Conservation (phyloP, 2,888 invertebrate species). For the Papilio elwesi region DNA sequence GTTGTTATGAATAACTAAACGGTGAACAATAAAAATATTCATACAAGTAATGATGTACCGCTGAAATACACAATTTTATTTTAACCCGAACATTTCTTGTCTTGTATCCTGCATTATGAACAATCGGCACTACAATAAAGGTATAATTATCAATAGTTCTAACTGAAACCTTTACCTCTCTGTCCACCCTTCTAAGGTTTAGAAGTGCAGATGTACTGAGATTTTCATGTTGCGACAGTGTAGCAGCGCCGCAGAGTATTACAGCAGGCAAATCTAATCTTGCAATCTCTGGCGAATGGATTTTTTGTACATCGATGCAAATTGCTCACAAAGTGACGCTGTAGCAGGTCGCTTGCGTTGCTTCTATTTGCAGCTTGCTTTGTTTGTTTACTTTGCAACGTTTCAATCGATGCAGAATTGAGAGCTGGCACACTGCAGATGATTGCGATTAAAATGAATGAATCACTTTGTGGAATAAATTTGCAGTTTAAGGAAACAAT, state of each 20-base stretch:
- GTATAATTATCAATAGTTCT: too few species aligned
- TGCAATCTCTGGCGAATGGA: slow-evolving; percentile 24
- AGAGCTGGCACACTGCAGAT: background rate
- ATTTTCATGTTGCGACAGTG: background rate
- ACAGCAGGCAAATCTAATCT: slow-evolving; percentile 36
- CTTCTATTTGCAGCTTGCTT: slow-evolving; percentile 25
- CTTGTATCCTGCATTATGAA: too few species aligned
- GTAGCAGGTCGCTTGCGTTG: slow-evolving; percentile 4
- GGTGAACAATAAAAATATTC: too few species aligned
- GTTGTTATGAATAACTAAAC: too few species aligned
- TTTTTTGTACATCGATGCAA: slow-evolving; percentile 32
- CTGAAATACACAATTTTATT: too few species aligned
- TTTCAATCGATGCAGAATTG: slow-evolving; percentile 22
- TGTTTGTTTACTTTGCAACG: slow-evolving; percentile 25
- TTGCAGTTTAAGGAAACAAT: too few species aligned
- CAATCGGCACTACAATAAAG: too few species aligned
- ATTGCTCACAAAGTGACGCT: slow-evolving; percentile 39
- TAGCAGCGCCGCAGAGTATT: slow-evolving; percentile 21
- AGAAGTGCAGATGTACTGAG: background rate
- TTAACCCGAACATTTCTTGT: too few species aligned
- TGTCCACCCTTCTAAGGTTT: slow-evolving; percentile 9
- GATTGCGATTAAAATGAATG: slow-evolving; percentile 20
- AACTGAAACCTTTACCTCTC: background rate
- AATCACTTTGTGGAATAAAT: background rate
- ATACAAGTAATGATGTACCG: too few species aligned